Conservation (phyloP, 1,140 invertebrate genomes). For the Euura lappo region DNA sequence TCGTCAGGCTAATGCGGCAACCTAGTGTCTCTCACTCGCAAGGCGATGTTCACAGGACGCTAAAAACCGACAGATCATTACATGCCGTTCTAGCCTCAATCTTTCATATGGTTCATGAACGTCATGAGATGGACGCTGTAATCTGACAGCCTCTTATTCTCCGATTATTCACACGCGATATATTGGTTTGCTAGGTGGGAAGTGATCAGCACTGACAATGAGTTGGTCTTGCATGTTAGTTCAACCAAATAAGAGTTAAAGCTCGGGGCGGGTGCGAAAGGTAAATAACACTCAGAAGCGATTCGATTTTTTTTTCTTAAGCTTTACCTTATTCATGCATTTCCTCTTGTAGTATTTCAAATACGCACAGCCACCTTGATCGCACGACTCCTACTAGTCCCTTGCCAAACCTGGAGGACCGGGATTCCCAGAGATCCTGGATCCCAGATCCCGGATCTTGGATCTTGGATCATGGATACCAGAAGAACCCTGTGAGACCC, state of each 20-base stretch:
- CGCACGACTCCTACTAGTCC: neutral
- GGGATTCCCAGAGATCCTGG: too few species aligned
- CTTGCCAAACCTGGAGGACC: slow-evolving; percentile 3
- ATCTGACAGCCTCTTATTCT: too few species aligned
- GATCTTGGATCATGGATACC: slow-evolving; percentile 9
- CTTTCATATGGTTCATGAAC: too few species aligned
- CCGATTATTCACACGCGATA: neutral
- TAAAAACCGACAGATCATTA: neutral
- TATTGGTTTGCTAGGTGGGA: too few species aligned
- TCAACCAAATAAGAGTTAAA: neutral
- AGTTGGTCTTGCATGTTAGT: neutral
- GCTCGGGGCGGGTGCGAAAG: neutral
- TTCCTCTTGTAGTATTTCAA: slow-evolving; percentile 27
- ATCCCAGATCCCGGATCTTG: too few species aligned
- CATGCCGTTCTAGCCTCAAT: neutral
- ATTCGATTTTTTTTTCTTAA: slow-evolving; percentile 25
- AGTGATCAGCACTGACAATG: too few species aligned
- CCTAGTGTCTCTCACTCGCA: slow-evolving; percentile 1
- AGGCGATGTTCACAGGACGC: neutral
- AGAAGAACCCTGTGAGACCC: neutral
- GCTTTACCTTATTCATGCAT: slow-evolving; percentile 40
- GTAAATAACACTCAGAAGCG: slow-evolving; percentile 20
- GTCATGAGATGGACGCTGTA: too few species aligned
- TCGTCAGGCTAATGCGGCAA: neutral
- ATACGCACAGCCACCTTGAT: neutral